These are phyloP conservation scores for Phasia obesa DNA, from an alignment of 2,888 invertebrate species.

Conservation along the genomic window DNA sequence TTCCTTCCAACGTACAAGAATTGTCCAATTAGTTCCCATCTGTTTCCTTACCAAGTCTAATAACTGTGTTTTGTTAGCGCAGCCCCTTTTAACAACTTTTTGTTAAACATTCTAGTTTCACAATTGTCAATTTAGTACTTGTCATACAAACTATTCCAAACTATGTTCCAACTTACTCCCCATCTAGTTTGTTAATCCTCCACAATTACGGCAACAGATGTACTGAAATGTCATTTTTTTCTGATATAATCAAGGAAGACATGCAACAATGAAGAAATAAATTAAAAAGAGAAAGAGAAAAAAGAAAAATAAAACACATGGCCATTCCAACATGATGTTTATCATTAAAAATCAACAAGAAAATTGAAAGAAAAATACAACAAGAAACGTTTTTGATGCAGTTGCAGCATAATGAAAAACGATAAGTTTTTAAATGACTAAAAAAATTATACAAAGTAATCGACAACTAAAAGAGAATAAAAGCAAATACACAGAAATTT, in stretches of 20 bases:
- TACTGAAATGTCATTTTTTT: background rate
- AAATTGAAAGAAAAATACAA: conserved; percentile 16
- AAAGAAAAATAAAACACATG: background rate
- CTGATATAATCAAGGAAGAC: conserved; percentile 24
- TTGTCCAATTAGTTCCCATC: background rate
- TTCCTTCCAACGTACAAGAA: background rate
- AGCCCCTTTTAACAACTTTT: background rate
- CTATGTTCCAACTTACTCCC: background rate
- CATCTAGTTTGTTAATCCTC: background rate
- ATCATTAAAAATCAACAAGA: conserved; percentile 38
- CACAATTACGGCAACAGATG: background rate
- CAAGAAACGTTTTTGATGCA: conserved; percentile 25
- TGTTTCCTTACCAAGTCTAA: background rate
- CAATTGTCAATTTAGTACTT: conserved; percentile 49
- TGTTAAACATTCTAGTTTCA: background rate
- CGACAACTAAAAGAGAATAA: conserved; percentile 3
- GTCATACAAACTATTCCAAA: conserved; percentile 26
- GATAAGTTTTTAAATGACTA: conserved; percentile 26
- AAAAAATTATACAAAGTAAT: background rate
- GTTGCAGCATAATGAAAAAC: conserved; percentile 49
- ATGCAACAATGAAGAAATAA: conserved; percentile 19
- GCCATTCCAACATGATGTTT: conserved; percentile 47
- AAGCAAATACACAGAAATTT: background rate
- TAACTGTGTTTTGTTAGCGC: too few relatives aligned
- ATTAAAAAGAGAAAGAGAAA: too few relatives aligned